Evolutionary conservation across 2,113 vertebrate genomes (phyloP).

Genomic region (Corythornis madagascariensis): DNA sequence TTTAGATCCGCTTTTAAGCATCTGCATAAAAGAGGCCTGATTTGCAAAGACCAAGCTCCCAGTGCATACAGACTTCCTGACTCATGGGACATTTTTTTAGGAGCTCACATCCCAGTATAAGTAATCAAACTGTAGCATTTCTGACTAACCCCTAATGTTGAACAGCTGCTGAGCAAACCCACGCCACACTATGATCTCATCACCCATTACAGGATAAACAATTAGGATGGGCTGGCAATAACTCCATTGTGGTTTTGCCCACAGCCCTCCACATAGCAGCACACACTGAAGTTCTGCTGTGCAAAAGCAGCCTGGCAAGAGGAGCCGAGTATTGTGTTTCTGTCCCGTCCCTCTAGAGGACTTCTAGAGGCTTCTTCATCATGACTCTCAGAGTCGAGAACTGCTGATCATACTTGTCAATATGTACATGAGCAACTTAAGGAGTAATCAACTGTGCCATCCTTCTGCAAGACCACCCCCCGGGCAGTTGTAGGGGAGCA

Average conservation of each 20-base stretch:
- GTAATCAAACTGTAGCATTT: neutral
- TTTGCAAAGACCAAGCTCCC: neutral
- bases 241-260: conserved; percentile 34
- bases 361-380: neutral
- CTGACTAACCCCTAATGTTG: conserved; percentile 41
- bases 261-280: conserved; percentile 25
- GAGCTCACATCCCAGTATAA: neutral
- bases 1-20: neutral
- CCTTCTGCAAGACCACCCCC: neutral
- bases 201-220: conserved; percentile 53
- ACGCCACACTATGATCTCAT: conserved; percentile 56
- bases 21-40: neutral
- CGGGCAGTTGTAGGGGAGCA: neutral
- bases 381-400: neutral
- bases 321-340: neutral
- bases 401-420: neutral
- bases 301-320: conserved; percentile 7
- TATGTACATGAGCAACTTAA: neutral
- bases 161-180: conserved; percentile 51
- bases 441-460: neutral
- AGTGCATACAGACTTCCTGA: neutral
- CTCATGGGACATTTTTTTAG: neutral
- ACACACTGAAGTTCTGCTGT: neutral
- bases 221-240: conserved; percentile 6
- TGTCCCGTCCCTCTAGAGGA: neutral